phyloP scores from a whole-genome alignment of 64 coral and sea anemone species.

The Pocillopora verrucosa region DNA sequence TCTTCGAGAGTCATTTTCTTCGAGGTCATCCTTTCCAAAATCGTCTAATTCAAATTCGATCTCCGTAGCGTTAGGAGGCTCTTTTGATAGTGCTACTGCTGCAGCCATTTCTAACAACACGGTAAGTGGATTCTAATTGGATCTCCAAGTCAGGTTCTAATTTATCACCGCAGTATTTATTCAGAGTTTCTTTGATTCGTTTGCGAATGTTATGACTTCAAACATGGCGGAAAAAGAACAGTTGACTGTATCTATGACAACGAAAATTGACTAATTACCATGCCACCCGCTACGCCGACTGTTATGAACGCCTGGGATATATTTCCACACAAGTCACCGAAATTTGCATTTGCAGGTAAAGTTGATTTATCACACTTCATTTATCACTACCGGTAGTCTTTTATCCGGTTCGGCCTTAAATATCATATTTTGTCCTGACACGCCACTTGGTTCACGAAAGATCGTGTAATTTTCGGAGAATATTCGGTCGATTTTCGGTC shows the following conservation, averaged over 20 bases:
- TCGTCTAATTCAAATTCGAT: slow-evolving; percentile 42
- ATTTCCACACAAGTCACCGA: background rate
- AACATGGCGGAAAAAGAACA: slow-evolving; percentile 68
- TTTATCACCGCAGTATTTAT: background rate
- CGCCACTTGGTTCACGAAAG: background rate
- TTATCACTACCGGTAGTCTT: background rate
- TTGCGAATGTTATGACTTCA: slow-evolving; percentile 11
- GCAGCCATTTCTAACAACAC: background rate
- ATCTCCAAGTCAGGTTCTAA: background rate
- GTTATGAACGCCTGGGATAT: background rate
- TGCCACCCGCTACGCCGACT: background rate
- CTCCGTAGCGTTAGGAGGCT: slow-evolving; percentile 24
- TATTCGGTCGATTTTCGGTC: background rate
- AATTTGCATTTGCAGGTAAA: slow-evolving; percentile 7
- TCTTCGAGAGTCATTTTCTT: background rate
- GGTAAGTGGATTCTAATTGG: background rate
- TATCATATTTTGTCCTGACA: background rate
- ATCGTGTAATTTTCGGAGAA: background rate
- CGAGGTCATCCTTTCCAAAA: background rate
- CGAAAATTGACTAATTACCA: slow-evolving; percentile 21
- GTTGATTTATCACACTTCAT: background rate
- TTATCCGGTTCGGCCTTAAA: slow-evolving; percentile 5
- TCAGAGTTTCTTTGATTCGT: background rate
- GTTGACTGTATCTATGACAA: slow-evolving; percentile 61
- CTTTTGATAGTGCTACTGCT: background rate